These are phyloP conservation scores for Scaeva pyrastri DNA, from an alignment of 2,888 invertebrate genomes.

Conservation along the genomic window DNA sequence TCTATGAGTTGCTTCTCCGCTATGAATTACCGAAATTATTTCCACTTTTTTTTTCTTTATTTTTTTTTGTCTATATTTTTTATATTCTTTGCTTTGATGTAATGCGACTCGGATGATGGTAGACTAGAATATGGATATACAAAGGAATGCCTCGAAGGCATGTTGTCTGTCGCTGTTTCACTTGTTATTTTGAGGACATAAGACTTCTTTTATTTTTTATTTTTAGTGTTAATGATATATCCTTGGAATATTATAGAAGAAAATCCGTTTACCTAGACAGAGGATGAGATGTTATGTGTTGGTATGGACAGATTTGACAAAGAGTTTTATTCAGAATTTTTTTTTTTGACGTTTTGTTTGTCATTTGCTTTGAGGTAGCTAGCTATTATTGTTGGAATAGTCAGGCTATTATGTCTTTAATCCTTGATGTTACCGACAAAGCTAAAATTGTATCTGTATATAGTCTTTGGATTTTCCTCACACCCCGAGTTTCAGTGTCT, in stretches of 20 bases:
- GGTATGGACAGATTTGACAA: slow-evolving; percentile 7
- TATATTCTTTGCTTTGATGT: slow-evolving; percentile 62
- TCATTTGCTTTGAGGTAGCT: slow-evolving; percentile 24
- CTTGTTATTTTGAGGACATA: slow-evolving; percentile 58
- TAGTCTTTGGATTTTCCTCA: too few relatives aligned
- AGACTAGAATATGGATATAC: slow-evolving; percentile 6
- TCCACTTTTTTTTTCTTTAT: slow-evolving; percentile 24
- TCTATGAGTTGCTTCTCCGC: slow-evolving; percentile 30
- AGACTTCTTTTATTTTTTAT: slow-evolving; percentile 66
- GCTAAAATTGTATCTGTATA: too few relatives aligned
- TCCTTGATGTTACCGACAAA: slow-evolving; percentile 5
- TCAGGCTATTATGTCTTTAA: slow-evolving; percentile 1
- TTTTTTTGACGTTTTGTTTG: background rate
- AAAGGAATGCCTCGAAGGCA: slow-evolving; percentile 64
- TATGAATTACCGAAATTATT: slow-evolving; percentile 45
- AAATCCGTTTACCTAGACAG: slow-evolving; percentile 68
- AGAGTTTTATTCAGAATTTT: slow-evolving; percentile 20
- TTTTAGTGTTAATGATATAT: slow-evolving; percentile 75
- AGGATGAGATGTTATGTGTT: too few relatives aligned
- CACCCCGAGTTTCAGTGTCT: too few relatives aligned
- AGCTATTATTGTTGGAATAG: background rate
- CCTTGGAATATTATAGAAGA: slow-evolving; percentile 65
- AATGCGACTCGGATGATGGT: slow-evolving; percentile 27
- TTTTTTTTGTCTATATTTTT: slow-evolving; percentile 12
- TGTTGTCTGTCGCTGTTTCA: slow-evolving; percentile 66